phyloP scores from a whole-genome alignment of 2,113 vertebrate species.

The Aspidoscelis tigris region DNA sequence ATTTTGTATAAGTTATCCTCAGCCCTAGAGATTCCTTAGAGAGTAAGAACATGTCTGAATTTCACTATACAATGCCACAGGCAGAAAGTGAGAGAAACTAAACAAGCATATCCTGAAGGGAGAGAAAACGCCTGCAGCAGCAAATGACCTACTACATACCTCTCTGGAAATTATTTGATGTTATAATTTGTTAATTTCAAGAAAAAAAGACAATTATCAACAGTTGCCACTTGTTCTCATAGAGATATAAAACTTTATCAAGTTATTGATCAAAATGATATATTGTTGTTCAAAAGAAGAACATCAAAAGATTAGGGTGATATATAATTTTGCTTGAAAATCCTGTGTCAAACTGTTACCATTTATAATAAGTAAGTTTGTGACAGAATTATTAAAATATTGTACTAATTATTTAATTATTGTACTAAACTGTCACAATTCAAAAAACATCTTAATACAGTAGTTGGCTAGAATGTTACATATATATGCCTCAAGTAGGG shows the following conservation, averaged over 20 bases:
- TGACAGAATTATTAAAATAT: constrained; percentile 42
- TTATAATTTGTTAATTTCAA: constrained; percentile 80
- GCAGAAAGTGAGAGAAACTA: constrained; percentile 87
- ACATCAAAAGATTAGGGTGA: constrained; percentile 55
- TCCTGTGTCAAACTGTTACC: constrained; percentile 49
- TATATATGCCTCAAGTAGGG: not conserved
- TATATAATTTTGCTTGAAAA: constrained; percentile 57
- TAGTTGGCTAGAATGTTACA: constrained; percentile 51
- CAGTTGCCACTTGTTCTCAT: constrained; percentile 71
- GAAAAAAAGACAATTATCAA: constrained; percentile 71
- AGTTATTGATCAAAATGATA: constrained; percentile 75
- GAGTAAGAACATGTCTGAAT: constrained; percentile 83
- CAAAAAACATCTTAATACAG: constrained; percentile 50
- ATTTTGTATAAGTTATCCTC: constrained; percentile 76
- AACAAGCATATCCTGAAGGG: constrained; percentile 88
- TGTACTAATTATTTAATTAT: constrained; percentile 23
- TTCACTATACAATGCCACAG: constrained; percentile 83
- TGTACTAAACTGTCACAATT: constrained; percentile 54
- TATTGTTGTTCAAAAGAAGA: constrained; percentile 52
- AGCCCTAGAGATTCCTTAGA: constrained; percentile 79
- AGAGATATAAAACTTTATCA: constrained; percentile 73
- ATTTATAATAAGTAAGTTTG: constrained; percentile 45
- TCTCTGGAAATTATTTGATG: constrained; percentile 72
- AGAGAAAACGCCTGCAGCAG: constrained; percentile 79
- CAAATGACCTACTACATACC: constrained; percentile 86